Percentiles rank a stretch among this genome's conserved stretches.
Conservation (phyloP, 2,888 invertebrate genomes). For the Ophion slaviceki region DNA sequence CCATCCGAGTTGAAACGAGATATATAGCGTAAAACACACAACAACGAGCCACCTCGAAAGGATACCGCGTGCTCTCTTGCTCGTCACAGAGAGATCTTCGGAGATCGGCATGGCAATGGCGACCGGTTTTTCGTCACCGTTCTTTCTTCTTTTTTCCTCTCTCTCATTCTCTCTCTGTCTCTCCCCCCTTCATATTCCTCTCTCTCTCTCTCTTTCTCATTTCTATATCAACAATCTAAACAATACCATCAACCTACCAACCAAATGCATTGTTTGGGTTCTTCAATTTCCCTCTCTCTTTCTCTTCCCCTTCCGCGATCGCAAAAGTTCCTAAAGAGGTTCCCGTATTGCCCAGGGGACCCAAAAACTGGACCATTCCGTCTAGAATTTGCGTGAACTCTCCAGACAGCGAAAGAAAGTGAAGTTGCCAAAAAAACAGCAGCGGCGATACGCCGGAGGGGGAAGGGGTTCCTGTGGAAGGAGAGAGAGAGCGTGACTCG, state of each 20-base stretch:
- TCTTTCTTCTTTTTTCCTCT: slow-evolving; percentile 12
- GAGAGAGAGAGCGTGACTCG: slow-evolving; percentile 53
- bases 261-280: too few species aligned
- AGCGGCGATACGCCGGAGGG: not conserved
- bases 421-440: slow-evolving; percentile 14
- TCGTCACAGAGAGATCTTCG: slow-evolving; percentile 51
- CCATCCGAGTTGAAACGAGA: slow-evolving; percentile 28
- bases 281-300: too few species aligned
- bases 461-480: not conserved
- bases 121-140: slow-evolving; percentile 66
- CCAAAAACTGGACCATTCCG: slow-evolving; percentile 38
- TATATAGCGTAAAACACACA: slow-evolving; percentile 24
- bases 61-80: slow-evolving; percentile 41
- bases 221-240: too few species aligned
- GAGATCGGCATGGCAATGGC: slow-evolving; percentile 53
- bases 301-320: not conserved
- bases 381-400: slow-evolving; percentile 37
- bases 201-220: too few species aligned
- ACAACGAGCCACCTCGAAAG: slow-evolving; percentile 22
- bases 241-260: too few species aligned
- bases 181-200: not conserved
- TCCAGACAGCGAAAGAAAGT: slow-evolving; percentile 19
- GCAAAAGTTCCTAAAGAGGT: not conserved
- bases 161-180: too few species aligned
- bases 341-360: slow-evolving; percentile 9